phyloP scores from a whole-genome alignment of 2,797 vertebrate species.

The Schizopygopsis malacanthus region DNA sequence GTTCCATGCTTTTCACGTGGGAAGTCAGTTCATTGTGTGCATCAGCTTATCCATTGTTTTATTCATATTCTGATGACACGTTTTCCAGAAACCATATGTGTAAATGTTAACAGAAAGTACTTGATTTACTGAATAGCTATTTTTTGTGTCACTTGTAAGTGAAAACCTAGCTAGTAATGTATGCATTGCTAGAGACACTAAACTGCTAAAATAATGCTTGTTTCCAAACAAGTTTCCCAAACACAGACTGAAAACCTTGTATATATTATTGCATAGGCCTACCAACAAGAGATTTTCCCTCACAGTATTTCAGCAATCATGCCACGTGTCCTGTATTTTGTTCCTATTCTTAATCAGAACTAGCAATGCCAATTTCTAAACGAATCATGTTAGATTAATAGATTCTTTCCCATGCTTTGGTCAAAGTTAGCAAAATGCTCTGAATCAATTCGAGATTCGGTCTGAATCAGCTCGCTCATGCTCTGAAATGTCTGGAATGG shows the following conservation, averaged over 20 bases:
- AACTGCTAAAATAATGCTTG: slow-evolving; percentile 2
- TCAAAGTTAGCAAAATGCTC: neutral
- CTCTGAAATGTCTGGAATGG: neutral
- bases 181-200: neutral
- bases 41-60: slow-evolving; percentile 7
- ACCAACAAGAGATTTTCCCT: neutral
- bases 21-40: slow-evolving; percentile 19
- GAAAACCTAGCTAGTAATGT: neutral
- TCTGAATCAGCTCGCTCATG: neutral
- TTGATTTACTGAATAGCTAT: neutral
- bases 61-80: neutral
- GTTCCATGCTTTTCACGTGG: slow-evolving; percentile 15
- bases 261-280: neutral
- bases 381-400: neutral
- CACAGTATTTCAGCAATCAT: neutral
- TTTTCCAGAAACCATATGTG: neutral
- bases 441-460: neutral
- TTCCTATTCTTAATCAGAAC: neutral
- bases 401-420: neutral
- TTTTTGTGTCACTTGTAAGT: neutral
- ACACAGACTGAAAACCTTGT: neutral
- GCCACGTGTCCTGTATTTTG: neutral
- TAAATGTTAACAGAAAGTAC: neutral
- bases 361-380: neutral
- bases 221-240: slow-evolving; percentile 1